Evolutionary conservation across 2,113 vertebrate genomes (phyloP), one percentile per base, ranked within the genome.

Genomic region (Tenebrosternarchus preto): DNA sequence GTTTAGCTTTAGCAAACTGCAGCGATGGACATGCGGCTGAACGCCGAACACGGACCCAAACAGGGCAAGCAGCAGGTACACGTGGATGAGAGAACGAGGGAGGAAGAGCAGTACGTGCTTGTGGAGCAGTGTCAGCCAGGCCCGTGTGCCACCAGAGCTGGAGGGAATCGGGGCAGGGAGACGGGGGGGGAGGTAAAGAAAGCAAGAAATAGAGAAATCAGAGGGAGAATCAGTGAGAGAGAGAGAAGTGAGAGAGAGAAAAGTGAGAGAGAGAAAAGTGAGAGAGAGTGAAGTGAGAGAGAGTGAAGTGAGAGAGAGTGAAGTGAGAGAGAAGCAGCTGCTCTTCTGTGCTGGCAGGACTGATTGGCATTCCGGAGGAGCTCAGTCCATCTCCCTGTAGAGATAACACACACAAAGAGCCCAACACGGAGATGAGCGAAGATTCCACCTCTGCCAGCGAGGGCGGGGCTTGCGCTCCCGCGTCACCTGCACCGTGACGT

Each of bases 361-460:
- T n/a, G 61, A 50, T n/a, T 16, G 27, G 60, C 19, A 63, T 36
- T 4, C 29, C 22, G 56, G 80, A 76, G 80, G 76, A 71, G 76
- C 73, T 85, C 84, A 82, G 80, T 86, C 63, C 56, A 80, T 76
- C 24, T 84, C 80, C 57, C 82, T 86, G 85, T 55, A 64, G 80
- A 82, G 76, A 84, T 80, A 76, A 82, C 43, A 82, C 20, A 79
- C 76, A 83, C 50, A 43, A 78, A 82, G 76, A 82, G 82, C 69
- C 66, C 20, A 76, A 80, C 64, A 80, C 61, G 15, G 39, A 82
- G 72, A 81, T 68, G 80, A 82, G 77, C 81, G 67, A 73, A 80
- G 80, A 82, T 74, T 74, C 72, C 73, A 56, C 53, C 71, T 75
- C 57, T 24, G 33, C 59, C 66, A 31, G 73, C 3, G 12, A 56